Conservation (phyloP, 2,888 invertebrate genomes). For the Cyrtodaria siliqua region DNA sequence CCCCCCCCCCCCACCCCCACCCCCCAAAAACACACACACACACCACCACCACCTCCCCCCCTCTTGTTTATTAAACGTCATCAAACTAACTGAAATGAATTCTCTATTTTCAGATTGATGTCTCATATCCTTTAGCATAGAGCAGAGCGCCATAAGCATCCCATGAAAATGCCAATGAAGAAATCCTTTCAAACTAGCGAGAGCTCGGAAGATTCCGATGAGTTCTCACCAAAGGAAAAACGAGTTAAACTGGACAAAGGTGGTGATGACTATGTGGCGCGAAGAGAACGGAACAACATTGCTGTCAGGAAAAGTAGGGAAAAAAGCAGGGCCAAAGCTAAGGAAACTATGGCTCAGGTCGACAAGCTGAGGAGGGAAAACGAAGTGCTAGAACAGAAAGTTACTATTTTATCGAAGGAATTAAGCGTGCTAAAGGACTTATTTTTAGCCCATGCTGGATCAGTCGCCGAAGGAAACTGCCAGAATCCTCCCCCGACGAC, state of each 20-base stretch:
- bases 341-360: conserved; percentile 98
- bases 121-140: conserved; percentile 1
- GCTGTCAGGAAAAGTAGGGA: conserved; percentile 98
- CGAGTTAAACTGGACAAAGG: conserved; percentile 60
- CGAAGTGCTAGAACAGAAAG: conserved; percentile 94
- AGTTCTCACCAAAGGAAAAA: conserved; percentile 46
- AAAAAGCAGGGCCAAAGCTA: conserved; percentile 97
- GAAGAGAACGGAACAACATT: conserved; percentile 97
- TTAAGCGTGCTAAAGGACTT: conserved; percentile 92
- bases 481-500: conserved; percentile 38
- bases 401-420: conserved; percentile 94
- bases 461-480: conserved; percentile 34
- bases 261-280: conserved; percentile 96
- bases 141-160: conserved; percentile 3
- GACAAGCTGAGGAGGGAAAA: conserved; percentile 96
- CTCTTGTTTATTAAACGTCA: too few species aligned
- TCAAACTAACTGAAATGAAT: too few species aligned
- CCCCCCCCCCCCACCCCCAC: too few species aligned
- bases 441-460: conserved; percentile 85
- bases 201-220: conserved; percentile 55
- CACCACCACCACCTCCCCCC: too few species aligned
- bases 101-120: background rate
- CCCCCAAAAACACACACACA: too few species aligned
- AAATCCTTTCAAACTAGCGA: conserved; percentile 49
- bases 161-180: conserved; percentile 66